Conservation (phyloP, 1,140 invertebrate genomes). For the Belonocnema kinseyi region DNA sequence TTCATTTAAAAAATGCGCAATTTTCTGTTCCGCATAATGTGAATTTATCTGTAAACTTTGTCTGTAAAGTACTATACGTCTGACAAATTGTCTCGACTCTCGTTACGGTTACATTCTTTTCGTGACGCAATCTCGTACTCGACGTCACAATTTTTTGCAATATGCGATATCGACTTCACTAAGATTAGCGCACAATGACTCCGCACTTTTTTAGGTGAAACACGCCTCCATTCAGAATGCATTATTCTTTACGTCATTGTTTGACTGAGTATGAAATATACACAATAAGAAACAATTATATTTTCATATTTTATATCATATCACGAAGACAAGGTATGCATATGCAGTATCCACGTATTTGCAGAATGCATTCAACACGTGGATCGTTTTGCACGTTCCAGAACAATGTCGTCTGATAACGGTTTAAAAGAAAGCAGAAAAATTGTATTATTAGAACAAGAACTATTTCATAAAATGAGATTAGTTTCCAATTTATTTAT, state of each 20-base stretch:
- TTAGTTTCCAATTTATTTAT: no score
- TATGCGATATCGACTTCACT: conserved; percentile 10
- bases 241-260: conserved; percentile 1
- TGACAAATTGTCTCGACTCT: neutral
- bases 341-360: neutral
- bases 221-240: neutral
- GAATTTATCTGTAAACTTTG: no score
- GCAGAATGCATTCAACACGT: neutral
- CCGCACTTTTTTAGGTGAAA: neutral
- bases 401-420: neutral
- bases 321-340: neutral
- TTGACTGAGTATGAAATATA: neutral
- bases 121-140: conserved; percentile 6
- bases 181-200: conserved; percentile 19
- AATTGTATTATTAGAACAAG: no score
- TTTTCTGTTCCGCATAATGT: no score
- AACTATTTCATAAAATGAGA: no score
- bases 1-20: no score
- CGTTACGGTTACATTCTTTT: neutral
- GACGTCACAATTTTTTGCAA: conserved; percentile 16
- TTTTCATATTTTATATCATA: neutral
- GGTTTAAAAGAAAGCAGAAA: no score
- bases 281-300: no score
- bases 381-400: neutral
- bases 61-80: neutral